Conservation (phyloP, 2,113 vertebrate species). For the Menura novaehollandiae region DNA sequence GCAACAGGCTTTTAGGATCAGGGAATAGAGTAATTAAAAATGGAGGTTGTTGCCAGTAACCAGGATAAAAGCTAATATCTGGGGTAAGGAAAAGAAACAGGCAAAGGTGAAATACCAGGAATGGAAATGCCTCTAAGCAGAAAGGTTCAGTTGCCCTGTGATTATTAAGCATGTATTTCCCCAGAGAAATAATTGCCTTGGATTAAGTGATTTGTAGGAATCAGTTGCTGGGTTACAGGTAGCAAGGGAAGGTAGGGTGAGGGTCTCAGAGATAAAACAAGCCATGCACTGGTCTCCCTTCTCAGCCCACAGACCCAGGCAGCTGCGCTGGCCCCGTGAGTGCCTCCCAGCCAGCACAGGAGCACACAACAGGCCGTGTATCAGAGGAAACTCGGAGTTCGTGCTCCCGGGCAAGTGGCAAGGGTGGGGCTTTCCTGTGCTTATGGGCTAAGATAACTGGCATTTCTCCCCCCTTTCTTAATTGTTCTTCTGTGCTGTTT, state of each 20-base stretch:
- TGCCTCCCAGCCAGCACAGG: background rate
- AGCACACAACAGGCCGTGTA: background rate
- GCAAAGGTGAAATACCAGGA: background rate
- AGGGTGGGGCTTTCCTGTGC: conserved; percentile 51
- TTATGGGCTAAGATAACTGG: conserved; percentile 19
- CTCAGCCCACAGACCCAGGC: background rate
- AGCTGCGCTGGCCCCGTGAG: background rate
- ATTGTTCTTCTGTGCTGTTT: conserved; percentile 37
- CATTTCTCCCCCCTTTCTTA: conserved; percentile 10
- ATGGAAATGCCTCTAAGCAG: background rate
- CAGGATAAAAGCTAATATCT: background rate
- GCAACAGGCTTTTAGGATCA: background rate
- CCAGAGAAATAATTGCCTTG: background rate
- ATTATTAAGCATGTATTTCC: background rate
- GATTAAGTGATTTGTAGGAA: conserved; percentile 39
- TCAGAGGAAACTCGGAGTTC: background rate
- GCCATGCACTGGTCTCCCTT: background rate
- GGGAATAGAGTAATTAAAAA: background rate
- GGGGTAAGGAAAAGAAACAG: background rate
- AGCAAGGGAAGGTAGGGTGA: background rate
- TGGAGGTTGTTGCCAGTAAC: background rate
- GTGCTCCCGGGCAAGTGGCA: conserved; percentile 24
- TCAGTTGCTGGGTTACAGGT: conserved; percentile 38
- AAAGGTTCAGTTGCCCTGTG: background rate
- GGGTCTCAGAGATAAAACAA: background rate